These are phyloP conservation scores for Cacoxenus indagator DNA, from an alignment of 2,888 invertebrate genomes.

Conservation along the genomic window DNA sequence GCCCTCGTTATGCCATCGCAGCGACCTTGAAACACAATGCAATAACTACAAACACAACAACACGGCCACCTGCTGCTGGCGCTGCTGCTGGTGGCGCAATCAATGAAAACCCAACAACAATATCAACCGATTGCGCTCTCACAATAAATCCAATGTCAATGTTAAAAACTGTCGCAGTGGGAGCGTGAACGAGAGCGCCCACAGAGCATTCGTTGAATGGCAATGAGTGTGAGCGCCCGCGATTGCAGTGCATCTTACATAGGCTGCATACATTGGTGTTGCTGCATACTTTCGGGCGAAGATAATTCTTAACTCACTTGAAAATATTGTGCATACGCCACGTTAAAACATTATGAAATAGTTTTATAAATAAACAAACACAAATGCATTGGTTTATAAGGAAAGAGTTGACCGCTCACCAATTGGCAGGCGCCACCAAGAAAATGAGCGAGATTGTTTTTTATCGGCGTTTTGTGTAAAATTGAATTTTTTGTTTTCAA, in stretches of 20 bases:
- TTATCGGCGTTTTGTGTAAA: slow-evolving; percentile 15
- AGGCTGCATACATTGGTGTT: neutral
- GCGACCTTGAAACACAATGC: slow-evolving; percentile 47
- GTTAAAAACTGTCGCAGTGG: slow-evolving; percentile 29
- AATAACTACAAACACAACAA: slow-evolving; percentile 28
- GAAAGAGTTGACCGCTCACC: neutral
- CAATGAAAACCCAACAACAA: slow-evolving; percentile 21
- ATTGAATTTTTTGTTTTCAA: slow-evolving; percentile 23
- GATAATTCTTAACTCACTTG: slow-evolving; percentile 27
- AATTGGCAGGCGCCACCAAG: slow-evolving; percentile 5
- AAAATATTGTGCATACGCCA: slow-evolving; percentile 37
- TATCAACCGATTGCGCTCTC: no score
- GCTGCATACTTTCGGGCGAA: slow-evolving; percentile 43
- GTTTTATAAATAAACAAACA: slow-evolving; percentile 16
- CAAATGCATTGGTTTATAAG: slow-evolving; percentile 8
- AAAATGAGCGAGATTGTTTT: slow-evolving; percentile 11
- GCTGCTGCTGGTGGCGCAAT: slow-evolving; percentile 29
- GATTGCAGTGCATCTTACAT: slow-evolving; percentile 17
- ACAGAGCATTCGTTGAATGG: neutral
- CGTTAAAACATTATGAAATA: neutral
- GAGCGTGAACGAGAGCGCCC: neutral
- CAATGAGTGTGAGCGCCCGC: neutral
- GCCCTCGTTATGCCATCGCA: slow-evolving; percentile 18
- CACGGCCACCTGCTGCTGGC: slow-evolving; percentile 32
- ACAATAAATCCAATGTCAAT: slow-evolving; percentile 56